Evolutionary conservation across 2,113 vertebrate species (phyloP).

Genomic region (Tursiops truncatus): DNA sequence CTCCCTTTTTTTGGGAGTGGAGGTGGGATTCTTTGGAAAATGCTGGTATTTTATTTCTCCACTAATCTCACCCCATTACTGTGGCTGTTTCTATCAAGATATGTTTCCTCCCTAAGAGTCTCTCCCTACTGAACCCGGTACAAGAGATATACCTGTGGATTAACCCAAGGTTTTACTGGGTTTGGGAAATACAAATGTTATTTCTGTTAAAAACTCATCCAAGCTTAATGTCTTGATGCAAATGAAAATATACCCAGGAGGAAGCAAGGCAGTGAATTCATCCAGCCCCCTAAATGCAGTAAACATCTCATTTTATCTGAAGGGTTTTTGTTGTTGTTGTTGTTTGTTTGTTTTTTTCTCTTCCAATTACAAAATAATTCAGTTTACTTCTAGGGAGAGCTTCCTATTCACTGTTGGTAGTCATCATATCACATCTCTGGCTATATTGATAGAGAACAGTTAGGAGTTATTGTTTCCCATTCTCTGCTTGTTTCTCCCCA

Average conservation of each 20-base stretch:
- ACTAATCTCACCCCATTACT: conserved; percentile 18
- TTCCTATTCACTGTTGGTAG: neutral
- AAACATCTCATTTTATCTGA: conserved; percentile 19
- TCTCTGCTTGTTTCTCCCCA: neutral
- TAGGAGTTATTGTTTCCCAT: neutral
- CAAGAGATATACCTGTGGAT: conserved; percentile 68
- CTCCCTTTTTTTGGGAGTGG: neutral
- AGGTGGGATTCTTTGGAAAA: conserved; percentile 62
- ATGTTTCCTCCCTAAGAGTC: neutral
- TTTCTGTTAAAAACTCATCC: conserved; percentile 32
- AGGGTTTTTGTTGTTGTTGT: neutral
- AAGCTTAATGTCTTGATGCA: conserved; percentile 1
- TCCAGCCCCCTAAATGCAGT: neutral
- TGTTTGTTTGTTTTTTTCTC: neutral
- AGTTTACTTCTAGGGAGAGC: conserved; percentile 32
- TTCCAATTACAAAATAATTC: neutral
- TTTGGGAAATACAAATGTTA: neutral
- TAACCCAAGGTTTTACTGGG: neutral
- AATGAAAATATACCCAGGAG: conserved; percentile 22
- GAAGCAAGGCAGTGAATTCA: neutral
- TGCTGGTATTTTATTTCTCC: conserved; percentile 52
- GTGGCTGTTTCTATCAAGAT: neutral
- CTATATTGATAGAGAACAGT: neutral
- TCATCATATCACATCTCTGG: neutral
- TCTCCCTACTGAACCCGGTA: neutral